A percentile compares a stretch with the other conserved stretches of the same genome.
phyloP scores from a whole-genome alignment of 1,140 invertebrate species.

The Himalopsyche phryganea region DNA sequence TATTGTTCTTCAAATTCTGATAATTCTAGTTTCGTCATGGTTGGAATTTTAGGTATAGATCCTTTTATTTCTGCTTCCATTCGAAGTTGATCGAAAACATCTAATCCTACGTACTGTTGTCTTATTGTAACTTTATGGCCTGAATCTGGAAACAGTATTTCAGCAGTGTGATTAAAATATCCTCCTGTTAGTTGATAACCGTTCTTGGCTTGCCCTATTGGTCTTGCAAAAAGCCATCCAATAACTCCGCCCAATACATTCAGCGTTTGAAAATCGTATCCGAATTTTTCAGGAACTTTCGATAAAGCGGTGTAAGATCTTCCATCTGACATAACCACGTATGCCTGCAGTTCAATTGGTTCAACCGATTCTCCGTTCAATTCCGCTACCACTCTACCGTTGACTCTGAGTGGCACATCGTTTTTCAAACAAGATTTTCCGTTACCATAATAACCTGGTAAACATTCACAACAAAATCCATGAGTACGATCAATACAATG shows the following conservation, averaged over 20 bases:
- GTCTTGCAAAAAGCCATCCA: conserved; percentile 90
- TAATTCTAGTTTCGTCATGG: conserved; percentile 64
- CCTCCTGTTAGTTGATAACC: conserved; percentile 84
- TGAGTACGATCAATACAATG: conserved; percentile 75
- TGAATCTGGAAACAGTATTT: conserved; percentile 68
- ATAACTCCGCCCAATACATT: conserved; percentile 75
- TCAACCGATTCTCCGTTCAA: conserved; percentile 74
- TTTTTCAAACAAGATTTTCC: conserved; percentile 82
- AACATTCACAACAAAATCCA: conserved; percentile 88
- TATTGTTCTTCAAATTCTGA: conserved; percentile 82
- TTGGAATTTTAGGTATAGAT: conserved; percentile 64
- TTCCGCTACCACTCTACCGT: conserved; percentile 76
- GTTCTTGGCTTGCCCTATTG: conserved; percentile 68
- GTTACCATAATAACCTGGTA: conserved; percentile 81
- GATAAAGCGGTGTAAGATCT: conserved; percentile 89
- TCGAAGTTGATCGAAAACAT: conserved; percentile 84
- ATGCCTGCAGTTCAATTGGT: conserved; percentile 85
- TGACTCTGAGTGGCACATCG: conserved; percentile 77
- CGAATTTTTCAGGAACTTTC: conserved; percentile 67
- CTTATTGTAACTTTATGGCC: conserved; percentile 68
- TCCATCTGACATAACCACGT: conserved; percentile 84
- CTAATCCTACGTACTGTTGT: conserved; percentile 81
- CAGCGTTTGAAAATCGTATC: conserved; percentile 74
- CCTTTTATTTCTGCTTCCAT: conserved; percentile 77
- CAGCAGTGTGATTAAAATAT: conserved; percentile 75